These are phyloP conservation scores for Lagopus leucura DNA, from an alignment of 2,113 vertebrate species.

Conservation along the genomic window DNA sequence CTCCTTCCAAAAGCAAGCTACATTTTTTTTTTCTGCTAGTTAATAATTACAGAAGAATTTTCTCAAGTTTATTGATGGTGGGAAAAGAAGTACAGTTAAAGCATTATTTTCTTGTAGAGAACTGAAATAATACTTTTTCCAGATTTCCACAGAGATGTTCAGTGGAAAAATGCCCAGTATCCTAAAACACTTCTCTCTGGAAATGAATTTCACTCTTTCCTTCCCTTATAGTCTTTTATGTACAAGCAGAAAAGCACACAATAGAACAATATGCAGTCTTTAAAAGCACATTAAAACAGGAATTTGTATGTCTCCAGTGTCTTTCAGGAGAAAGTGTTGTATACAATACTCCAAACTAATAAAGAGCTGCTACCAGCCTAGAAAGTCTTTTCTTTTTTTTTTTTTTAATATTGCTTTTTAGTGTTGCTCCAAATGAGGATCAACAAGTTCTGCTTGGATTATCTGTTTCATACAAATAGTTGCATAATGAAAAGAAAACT, in stretches of 20 bases:
- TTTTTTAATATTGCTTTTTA: background rate
- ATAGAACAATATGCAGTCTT: background rate
- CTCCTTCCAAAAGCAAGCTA: slow-evolving; percentile 44
- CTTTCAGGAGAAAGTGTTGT: background rate
- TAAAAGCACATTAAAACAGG: background rate
- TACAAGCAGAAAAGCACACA: background rate
- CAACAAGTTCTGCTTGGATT: background rate
- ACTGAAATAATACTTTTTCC: slow-evolving; percentile 60
- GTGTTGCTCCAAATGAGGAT: background rate
- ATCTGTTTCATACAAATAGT: background rate
- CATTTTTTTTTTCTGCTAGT: background rate
- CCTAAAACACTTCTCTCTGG: slow-evolving; percentile 54
- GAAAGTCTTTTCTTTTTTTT: background rate
- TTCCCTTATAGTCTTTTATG: background rate
- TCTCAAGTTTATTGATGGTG: slow-evolving; percentile 46
- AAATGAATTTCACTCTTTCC: slow-evolving; percentile 63
- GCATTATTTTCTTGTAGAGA: slow-evolving; percentile 19
- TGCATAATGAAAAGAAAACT: background rate
- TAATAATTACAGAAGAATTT: slow-evolving; percentile 40
- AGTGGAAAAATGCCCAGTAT: slow-evolving; percentile 61
- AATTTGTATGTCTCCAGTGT: background rate
- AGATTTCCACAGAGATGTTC: slow-evolving; percentile 60
- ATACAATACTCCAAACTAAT: background rate
- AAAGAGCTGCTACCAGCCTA: background rate
- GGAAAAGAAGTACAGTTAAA: slow-evolving; percentile 45